Percentiles rank a stretch among this genome's conserved stretches.
Evolutionary conservation across 2,888 invertebrate species (phyloP).

Genomic region (Lumbricus terrestris): DNA sequence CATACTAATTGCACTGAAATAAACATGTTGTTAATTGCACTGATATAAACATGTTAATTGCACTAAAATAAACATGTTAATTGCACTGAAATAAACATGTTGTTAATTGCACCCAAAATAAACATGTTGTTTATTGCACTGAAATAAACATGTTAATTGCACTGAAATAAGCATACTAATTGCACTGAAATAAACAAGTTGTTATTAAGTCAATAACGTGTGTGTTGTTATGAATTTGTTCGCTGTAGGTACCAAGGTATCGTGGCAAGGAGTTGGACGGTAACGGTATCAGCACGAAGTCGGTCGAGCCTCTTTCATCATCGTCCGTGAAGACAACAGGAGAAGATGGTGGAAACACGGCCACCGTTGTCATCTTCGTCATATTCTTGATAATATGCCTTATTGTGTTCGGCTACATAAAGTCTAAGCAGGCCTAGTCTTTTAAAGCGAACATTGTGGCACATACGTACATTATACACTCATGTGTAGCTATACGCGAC

Average conservation of each 20-base stretch:
- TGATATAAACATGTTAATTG: too few relatives aligned
- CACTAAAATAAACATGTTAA: too few relatives aligned
- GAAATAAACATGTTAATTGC: too few relatives aligned
- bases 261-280: not conserved
- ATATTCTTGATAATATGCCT: not conserved
- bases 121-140: too few relatives aligned
- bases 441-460: not conserved
- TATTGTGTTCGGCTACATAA: not conserved
- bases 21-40: too few relatives aligned
- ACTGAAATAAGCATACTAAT: too few relatives aligned
- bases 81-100: too few relatives aligned
- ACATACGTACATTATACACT: not conserved
- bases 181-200: too few relatives aligned
- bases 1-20: too few relatives aligned
- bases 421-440: constrained; percentile 3
- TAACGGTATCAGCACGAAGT: not conserved
- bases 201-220: not conserved
- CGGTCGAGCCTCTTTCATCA: not conserved
- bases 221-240: not conserved
- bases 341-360: not conserved
- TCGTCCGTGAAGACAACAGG: not conserved
- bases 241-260: not conserved
- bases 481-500: too few relatives aligned
- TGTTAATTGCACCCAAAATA: too few relatives aligned
- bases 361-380: not conserved